Conservation (phyloP, 2,113 vertebrate species). For the Rhinoderma darwinii region DNA sequence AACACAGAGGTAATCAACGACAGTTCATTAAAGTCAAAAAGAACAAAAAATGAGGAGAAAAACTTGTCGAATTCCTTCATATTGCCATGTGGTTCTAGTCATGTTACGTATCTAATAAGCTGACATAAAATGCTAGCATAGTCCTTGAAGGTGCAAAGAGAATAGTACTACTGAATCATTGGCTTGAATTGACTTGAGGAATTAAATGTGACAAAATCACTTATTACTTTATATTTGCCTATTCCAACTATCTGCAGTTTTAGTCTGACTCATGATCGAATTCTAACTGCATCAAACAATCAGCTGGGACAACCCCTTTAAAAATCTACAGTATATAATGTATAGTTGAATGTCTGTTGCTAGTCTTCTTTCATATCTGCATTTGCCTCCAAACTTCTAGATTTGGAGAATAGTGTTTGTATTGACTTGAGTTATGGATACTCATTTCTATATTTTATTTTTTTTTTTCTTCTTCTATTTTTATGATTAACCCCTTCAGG, state of each 20-base stretch:
- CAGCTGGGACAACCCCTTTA: too few relatives aligned
- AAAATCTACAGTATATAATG: not conserved
- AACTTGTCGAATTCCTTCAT: not conserved
- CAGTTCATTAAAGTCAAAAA: slow-evolving; percentile 29
- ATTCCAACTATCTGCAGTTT: not conserved
- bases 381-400: not conserved
- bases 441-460: too few relatives aligned
- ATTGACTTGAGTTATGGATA: not conserved
- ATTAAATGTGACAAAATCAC: slow-evolving; percentile 11
- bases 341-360: not conserved
- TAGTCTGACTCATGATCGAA: not conserved
- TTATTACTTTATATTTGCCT: not conserved
- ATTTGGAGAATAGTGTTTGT: not conserved
- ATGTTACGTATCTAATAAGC: slow-evolving; percentile 7
- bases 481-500: too few relatives aligned
- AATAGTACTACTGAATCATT: not conserved
- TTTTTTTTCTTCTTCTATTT: too few relatives aligned
- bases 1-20: not conserved
- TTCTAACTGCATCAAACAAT: not conserved
- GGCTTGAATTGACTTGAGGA: not conserved
- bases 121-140: slow-evolving; percentile 22
- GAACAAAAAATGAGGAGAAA: slow-evolving; percentile 29
- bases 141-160: slow-evolving; percentile 24
- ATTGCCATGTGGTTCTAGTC: slow-evolving; percentile 17
- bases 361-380: not conserved